These are phyloP conservation scores for Hyles vespertilio DNA, from an alignment of 1,140 invertebrate species.

Conservation along the genomic window DNA sequence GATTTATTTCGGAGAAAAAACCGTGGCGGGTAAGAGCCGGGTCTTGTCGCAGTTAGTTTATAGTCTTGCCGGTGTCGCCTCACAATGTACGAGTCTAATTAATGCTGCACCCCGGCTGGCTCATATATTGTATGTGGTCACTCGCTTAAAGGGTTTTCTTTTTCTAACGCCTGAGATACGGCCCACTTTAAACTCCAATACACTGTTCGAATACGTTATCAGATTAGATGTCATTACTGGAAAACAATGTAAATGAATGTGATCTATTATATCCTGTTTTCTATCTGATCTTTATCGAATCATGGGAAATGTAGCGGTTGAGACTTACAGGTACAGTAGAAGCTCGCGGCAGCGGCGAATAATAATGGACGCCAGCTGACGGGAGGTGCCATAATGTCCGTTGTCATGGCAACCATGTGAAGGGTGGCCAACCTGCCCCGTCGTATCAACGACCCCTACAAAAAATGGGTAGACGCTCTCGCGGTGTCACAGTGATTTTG, in stretches of 20 bases:
- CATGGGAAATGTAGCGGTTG: conserved; percentile 34
- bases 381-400: conserved; percentile 65
- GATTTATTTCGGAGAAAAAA: conserved; percentile 73
- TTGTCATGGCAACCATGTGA: conserved; percentile 65
- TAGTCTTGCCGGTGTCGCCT: conserved; percentile 51
- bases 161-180: conserved; percentile 18
- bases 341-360: conserved; percentile 51
- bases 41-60: conserved; percentile 63
- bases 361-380: conserved; percentile 73
- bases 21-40: conserved; percentile 53
- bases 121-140: conserved; percentile 39
- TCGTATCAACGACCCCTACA: conserved; percentile 47
- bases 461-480: conserved; percentile 43
- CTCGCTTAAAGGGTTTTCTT: conserved; percentile 18
- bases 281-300: conserved; percentile 33
- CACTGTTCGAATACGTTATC: conserved; percentile 10
- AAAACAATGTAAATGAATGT: conserved; percentile 31
- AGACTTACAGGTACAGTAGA: conserved; percentile 39
- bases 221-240: conserved; percentile 16
- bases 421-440: conserved; percentile 69
- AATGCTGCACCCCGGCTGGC: conserved; percentile 49
- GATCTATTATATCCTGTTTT: conserved; percentile 27
- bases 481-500: conserved; percentile 36
- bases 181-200: not conserved
- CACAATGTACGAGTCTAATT: conserved; percentile 62